These are phyloP conservation scores for Serranus cabrilla DNA, from an alignment of 2,797 vertebrate genomes.

Conservation along the genomic window DNA sequence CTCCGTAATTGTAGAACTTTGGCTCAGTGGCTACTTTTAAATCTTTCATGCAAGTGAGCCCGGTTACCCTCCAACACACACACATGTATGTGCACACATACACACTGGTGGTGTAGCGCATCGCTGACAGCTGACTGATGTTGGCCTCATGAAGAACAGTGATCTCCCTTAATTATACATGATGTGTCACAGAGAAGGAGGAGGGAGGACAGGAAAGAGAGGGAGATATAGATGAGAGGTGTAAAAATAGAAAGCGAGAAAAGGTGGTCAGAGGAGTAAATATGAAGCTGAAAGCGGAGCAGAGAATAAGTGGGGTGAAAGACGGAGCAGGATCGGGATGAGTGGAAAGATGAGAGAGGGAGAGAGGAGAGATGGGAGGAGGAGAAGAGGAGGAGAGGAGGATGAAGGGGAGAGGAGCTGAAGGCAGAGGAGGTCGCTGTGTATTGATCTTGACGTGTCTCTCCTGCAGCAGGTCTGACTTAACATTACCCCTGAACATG, in stretches of 20 bases:
- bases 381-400: slow-evolving; percentile 22
- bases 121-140: slow-evolving; percentile 80
- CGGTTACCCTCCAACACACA: slow-evolving; percentile 2
- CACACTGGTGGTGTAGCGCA: slow-evolving; percentile 32
- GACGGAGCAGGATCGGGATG: slow-evolving; percentile 6
- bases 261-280: slow-evolving; percentile 46
- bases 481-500: slow-evolving; percentile 61
- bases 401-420: slow-evolving; percentile 22
- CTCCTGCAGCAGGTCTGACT: slow-evolving; percentile 63
- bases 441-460: slow-evolving; percentile 66
- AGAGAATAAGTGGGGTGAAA: slow-evolving; percentile 29
- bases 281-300: slow-evolving; percentile 48
- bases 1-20: slow-evolving; percentile 62
- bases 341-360: slow-evolving; percentile 9
- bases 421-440: slow-evolving; percentile 60
- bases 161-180: slow-evolving; percentile 86
- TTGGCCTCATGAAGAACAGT: slow-evolving; percentile 76
- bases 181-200: slow-evolving; percentile 76
- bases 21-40: slow-evolving; percentile 47
- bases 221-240: slow-evolving; percentile 45
- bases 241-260: slow-evolving; percentile 59
- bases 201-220: not conserved
- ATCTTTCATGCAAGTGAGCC: slow-evolving; percentile 64
- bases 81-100: not conserved
- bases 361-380: slow-evolving; percentile 30